Conservation (phyloP, 2,888 invertebrate species). For the Eucera pruinosa region DNA sequence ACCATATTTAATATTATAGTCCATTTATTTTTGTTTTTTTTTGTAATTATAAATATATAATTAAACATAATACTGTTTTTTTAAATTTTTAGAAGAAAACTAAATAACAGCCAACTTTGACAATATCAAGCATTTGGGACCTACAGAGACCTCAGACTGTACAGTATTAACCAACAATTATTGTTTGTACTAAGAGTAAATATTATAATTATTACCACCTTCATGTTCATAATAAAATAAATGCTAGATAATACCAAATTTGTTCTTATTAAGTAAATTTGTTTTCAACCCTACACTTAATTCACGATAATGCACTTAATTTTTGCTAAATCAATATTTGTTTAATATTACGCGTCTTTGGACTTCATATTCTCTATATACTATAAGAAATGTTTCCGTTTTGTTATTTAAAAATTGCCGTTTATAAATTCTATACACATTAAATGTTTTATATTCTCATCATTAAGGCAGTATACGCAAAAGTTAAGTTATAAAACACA, state of each 20-base stretch:
- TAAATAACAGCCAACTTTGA: constrained; percentile 83
- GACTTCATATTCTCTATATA: constrained; percentile 28
- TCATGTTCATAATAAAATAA: constrained; percentile 84
- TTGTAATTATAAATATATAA: constrained; percentile 61
- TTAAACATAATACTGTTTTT: constrained; percentile 68
- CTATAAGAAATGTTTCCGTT: constrained; percentile 32
- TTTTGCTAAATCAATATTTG: constrained; percentile 33
- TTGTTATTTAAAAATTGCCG: constrained; percentile 29
- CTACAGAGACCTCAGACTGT: constrained; percentile 83
- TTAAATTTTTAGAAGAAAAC: constrained; percentile 82
- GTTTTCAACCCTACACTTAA: constrained; percentile 65
- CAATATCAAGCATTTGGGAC: constrained; percentile 80
- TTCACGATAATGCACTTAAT: constrained; percentile 74
- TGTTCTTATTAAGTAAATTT: constrained; percentile 73
- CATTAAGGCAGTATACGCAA: constrained; percentile 21
- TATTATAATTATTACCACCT: constrained; percentile 82
- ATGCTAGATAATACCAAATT: constrained; percentile 83
- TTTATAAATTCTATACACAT: constrained; percentile 41
- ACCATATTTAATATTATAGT: constrained; percentile 30
- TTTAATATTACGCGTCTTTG: constrained; percentile 34
- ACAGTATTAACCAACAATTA: constrained; percentile 84
- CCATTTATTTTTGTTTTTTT: constrained; percentile 63
- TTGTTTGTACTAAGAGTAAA: constrained; percentile 83
- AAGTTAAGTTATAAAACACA: constrained; percentile 26
- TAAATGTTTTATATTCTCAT: constrained; percentile 28